Evolutionary conservation across 2,888 invertebrate genomes (phyloP).

Genomic region (Ormyrus rosae): DNA sequence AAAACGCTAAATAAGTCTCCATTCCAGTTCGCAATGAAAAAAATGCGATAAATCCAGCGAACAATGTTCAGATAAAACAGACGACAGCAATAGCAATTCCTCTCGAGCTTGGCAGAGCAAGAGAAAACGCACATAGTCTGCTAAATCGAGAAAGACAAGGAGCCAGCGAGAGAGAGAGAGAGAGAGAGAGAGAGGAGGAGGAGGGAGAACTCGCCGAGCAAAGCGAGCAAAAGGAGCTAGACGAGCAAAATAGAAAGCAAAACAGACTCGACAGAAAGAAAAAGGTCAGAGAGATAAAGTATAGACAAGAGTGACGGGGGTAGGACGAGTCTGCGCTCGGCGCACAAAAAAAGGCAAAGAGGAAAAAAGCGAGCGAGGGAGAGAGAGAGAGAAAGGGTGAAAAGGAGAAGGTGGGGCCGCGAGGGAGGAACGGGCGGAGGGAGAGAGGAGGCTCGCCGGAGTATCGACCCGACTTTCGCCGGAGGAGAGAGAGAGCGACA

Average conservation of each 20-base stretch:
- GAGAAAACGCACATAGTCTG: neutral
- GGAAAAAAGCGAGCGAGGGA: slow-evolving; percentile 35
- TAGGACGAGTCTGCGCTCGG: slow-evolving; percentile 33
- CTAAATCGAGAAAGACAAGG: neutral
- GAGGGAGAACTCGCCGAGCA: too few species aligned
- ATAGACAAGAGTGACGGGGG: slow-evolving; percentile 18
- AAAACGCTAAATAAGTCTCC: too few species aligned
- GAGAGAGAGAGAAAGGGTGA: slow-evolving; percentile 52
- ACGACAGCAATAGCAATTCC: neutral
- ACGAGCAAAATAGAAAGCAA: slow-evolving; percentile 52
- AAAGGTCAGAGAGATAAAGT: slow-evolving; percentile 46
- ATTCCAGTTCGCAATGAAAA: too few species aligned
- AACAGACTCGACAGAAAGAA: slow-evolving; percentile 48
- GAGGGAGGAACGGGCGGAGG: slow-evolving; percentile 52
- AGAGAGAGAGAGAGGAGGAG: slow-evolving; percentile 50
- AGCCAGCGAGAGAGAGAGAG: neutral
- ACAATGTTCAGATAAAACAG: neutral
- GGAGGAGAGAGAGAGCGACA: slow-evolving; percentile 14
- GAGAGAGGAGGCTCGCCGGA: slow-evolving; percentile 66
- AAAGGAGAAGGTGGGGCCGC: slow-evolving; percentile 58
- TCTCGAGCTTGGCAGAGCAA: neutral
- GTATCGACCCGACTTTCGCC: slow-evolving; percentile 73
- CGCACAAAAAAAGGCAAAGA: slow-evolving; percentile 14
- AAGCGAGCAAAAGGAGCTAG: slow-evolving; percentile 50
- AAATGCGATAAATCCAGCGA: too few species aligned